A percentile compares a stretch with the other conserved stretches of the same genome.
phyloP scores from a whole-genome alignment of 2,113 vertebrate genomes.

The Solea solea region DNA sequence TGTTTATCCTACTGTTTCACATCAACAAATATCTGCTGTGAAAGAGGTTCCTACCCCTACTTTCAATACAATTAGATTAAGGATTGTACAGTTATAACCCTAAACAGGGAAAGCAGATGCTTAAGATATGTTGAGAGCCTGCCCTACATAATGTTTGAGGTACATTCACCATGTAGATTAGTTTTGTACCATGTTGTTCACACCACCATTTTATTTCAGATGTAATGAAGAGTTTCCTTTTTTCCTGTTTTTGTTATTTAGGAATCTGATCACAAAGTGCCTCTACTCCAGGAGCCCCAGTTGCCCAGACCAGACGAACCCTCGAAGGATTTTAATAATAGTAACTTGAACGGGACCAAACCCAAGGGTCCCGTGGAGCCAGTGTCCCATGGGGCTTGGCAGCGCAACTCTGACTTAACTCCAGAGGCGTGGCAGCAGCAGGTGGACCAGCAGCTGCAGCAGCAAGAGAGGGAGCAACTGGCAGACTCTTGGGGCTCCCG shows the following conservation, averaged over 20 bases:
- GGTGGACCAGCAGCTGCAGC: slow-evolving; percentile 79
- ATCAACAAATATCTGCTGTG: too few species aligned
- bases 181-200: too few species aligned
- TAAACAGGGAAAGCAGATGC: too few species aligned
- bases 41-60: too few species aligned
- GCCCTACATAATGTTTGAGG: too few species aligned
- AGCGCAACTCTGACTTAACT: slow-evolving; percentile 80
- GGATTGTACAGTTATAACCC: too few species aligned
- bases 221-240: neutral
- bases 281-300: slow-evolving; percentile 77
- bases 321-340: slow-evolving; percentile 53
- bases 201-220: too few species aligned
- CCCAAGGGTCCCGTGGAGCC: slow-evolving; percentile 52
- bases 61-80: too few species aligned
- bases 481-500: slow-evolving; percentile 70
- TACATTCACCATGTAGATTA: too few species aligned
- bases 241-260: slow-evolving; percentile 54
- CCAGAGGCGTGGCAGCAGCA: slow-evolving; percentile 85
- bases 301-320: slow-evolving; percentile 63
- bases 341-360: slow-evolving; percentile 50
- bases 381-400: slow-evolving; percentile 62
- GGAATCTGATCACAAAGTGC: slow-evolving; percentile 77
- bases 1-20: too few species aligned
- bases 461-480: slow-evolving; percentile 71
- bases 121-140: too few species aligned